Base-by-base conservation (phyloP, 1,140 invertebrate genomes). In the Pissodes strobi region DNA sequence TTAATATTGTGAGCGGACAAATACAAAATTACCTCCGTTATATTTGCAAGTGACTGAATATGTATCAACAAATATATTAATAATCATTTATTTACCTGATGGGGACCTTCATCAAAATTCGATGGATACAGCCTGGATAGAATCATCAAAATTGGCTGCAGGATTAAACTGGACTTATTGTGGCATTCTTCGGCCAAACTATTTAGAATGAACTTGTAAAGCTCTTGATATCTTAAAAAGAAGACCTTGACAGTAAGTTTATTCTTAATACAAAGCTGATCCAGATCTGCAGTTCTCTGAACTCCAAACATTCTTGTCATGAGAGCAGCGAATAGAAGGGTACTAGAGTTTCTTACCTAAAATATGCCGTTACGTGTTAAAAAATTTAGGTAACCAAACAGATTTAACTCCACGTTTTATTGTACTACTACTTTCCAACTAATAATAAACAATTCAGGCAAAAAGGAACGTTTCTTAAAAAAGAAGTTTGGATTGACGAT, bases 221-320 rank as follows among this genome's bases (percentile, higher is more conserved):
- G 79, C 21, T 81, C 75, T 8, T 94, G 92, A 82, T 91, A 95
- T 22, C 87, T 85, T 64, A 90, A 82, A 77, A 96, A 96, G 79
- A 98, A 98, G 6, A 90, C 85, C 53, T 86, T 81, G 1, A 85
- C 86, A 0, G 88, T 87, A 84, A 91, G 87, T 69, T 85, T 86
- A 79, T 96, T 95, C 64, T 91, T 87, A 13, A 86, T 82, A 43
- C 85, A 85, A 19, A 89, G 77, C 63, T 88, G 82, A n/a, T 92
- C 85, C n/a, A 83, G 79, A 76, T 91, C 86, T 60, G 87, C 85
- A 0, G 85, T 85, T 57, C 91, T 82, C 69, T 90, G 89, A 0
- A 96, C 94, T 12, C 95, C 95, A 83, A 98, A 97, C 60, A 95
- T 88, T 69, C 94, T 82, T 17, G 87, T 90, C 63, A 96, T 86